Evolutionary conservation across 2,113 vertebrate species (phyloP), one percentile per base, ranked within the genome.

Genomic region (Synchiropus splendidus): DNA sequence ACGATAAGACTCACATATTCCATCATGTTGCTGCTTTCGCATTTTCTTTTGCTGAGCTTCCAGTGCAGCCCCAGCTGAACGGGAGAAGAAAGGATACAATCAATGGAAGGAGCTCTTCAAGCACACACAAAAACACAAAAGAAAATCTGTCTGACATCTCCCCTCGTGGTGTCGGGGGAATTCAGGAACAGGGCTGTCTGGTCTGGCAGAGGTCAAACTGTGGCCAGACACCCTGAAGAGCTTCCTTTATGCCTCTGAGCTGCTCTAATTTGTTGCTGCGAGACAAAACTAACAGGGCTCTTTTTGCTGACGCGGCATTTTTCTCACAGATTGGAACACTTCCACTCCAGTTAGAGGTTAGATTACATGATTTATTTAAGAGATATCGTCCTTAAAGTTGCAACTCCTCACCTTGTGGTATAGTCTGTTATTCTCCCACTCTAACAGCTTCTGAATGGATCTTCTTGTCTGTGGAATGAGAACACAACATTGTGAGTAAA

Each of bases 341-440:
- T 27, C 21, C 4, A n/a, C n/a, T n/a, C n/a, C n/a, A n/a, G n/a
- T n/a, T n/a, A n/a, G n/a, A n/a, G n/a, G n/a, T n/a, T n/a, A n/a
- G n/a, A n/a, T n/a, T n/a, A n/a, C n/a, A n/a, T n/a, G 61, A 64
- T 61, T 73, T 54, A 65, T 52, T 44, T 45, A 69, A 32, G 61
- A 68, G 62, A 67, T 66, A n/a, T n/a, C n/a, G n/a, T n/a, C n/a
- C n/a, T n/a, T n/a, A n/a, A n/a, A n/a, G n/a, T n/a, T n/a, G n/a
- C n/a, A n/a, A n/a, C n/a, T n/a, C n/a, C 73, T 74, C 89, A 98
- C 95, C 92, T 98, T 98, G 74, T 97, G 94, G 85, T 98, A 98
- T 64, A 98, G 76, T 79, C 94, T 78, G 85, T 98, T 97, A 83
- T 98, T 98, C 80, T 98, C 95, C 95, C 94, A 98, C 82, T 98